Percentiles rank a stretch among this genome's conserved stretches.
These are phyloP conservation scores for Spilosoma lubricipeda DNA, from an alignment of 2,888 invertebrate species.

Conservation along the genomic window DNA sequence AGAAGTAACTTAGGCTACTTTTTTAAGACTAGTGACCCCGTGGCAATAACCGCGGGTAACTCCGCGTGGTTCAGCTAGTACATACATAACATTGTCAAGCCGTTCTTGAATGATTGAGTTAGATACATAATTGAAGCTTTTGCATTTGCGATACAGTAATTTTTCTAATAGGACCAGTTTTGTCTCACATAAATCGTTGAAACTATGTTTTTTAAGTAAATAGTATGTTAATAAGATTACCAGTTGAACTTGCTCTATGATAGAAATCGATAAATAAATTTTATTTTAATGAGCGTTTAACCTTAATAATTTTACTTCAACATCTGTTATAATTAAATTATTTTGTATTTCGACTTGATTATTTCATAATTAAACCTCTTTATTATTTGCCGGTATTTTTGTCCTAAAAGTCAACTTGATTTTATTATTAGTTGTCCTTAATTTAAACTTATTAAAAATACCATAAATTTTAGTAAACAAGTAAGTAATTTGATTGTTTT, in stretches of 20 bases:
- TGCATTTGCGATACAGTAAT: neutral
- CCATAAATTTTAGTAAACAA: too few species aligned
- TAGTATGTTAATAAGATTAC: conserved; percentile 35
- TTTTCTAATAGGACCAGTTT: conserved; percentile 29
- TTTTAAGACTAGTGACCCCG: too few species aligned
- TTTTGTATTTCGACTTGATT: neutral
- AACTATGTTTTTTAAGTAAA: conserved; percentile 23
- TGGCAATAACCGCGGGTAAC: too few species aligned
- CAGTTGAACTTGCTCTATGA: conserved; percentile 17
- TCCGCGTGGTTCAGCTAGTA: too few species aligned
- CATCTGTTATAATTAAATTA: too few species aligned
- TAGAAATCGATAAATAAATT: neutral
- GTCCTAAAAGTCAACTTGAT: too few species aligned
- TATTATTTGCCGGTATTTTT: neutral
- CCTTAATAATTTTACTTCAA: neutral
- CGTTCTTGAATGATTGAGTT: neutral
- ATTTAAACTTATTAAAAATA: too few species aligned
- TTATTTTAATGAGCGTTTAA: conserved; percentile 20
- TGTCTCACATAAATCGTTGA: conserved; percentile 8
- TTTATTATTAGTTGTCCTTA: too few species aligned
- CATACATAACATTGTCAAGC: too few species aligned
- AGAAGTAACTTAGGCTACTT: too few species aligned
- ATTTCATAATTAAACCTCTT: neutral
- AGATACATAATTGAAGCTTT: conserved; percentile 15
- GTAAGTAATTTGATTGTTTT: too few species aligned